Evolutionary conservation across 2,113 vertebrate genomes (phyloP), one percentile per base, ranked within the genome.

Genomic region (Sebastes schlegelii): DNA sequence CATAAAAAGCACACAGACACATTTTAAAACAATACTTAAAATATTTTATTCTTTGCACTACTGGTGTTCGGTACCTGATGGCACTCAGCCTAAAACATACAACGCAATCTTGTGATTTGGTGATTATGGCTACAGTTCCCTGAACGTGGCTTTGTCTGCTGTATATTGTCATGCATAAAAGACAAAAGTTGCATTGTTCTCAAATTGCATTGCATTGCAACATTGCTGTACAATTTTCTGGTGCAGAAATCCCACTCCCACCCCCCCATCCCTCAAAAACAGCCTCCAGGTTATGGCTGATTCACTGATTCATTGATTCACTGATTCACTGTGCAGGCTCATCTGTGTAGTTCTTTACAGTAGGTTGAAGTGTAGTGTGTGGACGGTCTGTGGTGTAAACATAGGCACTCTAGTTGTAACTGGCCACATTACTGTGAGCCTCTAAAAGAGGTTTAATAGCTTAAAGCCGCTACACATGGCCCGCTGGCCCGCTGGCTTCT

Each of bases 1-100:
- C 6, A 52, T 26, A 55, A 46, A 66, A 52, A 60, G 2, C 16
- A 34, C 26, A 81, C 49, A 84, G 34, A 46, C 46, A 23, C 45
- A 23, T 77, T 83, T 49, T 7, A 14, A 61, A 85, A 86, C 11
- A 46, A 83, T 80, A 88, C 8, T 82, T 81, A 89, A 94, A 94
- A 94, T 91, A 91, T 67, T 94, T 94, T 93, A 94, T 94, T 94
- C 16, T 85, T 80, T 77, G 64, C 77, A 71, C 64, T 43, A 67
- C 23, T 60, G 26, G 52, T 79, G 65, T 71, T 85, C 43, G 23
- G 51, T 76, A 70, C 77, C 79, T 57, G 72, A 77, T 71, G 70
- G 57, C 74, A 76, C 64, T 48, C 67, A 75, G 73, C 75, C 43
- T 57, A 14, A 72, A 71, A 83, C 74, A 64, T 57, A 49, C 43